Evolutionary conservation across 2,797 vertebrate species (phyloP).

Genomic region (Enteromius afrohamiltoni): DNA sequence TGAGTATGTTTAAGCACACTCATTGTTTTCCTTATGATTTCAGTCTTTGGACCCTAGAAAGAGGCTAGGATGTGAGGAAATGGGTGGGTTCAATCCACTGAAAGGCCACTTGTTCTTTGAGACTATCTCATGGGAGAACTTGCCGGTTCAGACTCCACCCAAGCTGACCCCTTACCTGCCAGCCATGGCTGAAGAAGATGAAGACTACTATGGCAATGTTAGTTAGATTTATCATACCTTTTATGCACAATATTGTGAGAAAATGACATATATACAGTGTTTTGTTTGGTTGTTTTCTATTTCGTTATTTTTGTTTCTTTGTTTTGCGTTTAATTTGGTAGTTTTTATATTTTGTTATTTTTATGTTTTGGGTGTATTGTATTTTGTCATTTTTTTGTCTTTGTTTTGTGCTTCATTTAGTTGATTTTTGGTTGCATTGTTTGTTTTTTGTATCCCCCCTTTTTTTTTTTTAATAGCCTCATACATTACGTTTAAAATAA

Average conservation of each 20-base stretch:
- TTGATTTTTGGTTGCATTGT: neutral
- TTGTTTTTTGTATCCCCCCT: neutral
- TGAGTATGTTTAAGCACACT: neutral
- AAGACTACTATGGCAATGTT: conserved; percentile 98
- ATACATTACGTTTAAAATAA: neutral
- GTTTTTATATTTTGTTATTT: neutral
- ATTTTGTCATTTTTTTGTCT: neutral
- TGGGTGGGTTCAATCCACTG: conserved; percentile 90
- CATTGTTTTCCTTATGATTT: neutral
- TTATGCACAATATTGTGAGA: neutral
- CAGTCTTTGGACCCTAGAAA: conserved; percentile 93
- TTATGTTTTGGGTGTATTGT: neutral
- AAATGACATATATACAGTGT: neutral
- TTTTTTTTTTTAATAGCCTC: neutral
- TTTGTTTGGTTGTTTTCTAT: too few relatives aligned
- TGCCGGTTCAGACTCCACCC: conserved; percentile 92
- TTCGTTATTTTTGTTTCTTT: neutral
- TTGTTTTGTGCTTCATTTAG: neutral
- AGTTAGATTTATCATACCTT: conserved; percentile 55
- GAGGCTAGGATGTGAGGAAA: conserved; percentile 95
- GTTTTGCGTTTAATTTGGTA: neutral
- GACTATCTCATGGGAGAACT: conserved; percentile 89
- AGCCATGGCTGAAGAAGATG: conserved; percentile 98
- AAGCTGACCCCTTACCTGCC: conserved; percentile 97
- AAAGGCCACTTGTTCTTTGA: conserved; percentile 93